A percentile compares a stretch with the other conserved stretches of the same genome.
phyloP scores from a whole-genome alignment of 64 coral and sea anemone species.

The Actinia equina region DNA sequence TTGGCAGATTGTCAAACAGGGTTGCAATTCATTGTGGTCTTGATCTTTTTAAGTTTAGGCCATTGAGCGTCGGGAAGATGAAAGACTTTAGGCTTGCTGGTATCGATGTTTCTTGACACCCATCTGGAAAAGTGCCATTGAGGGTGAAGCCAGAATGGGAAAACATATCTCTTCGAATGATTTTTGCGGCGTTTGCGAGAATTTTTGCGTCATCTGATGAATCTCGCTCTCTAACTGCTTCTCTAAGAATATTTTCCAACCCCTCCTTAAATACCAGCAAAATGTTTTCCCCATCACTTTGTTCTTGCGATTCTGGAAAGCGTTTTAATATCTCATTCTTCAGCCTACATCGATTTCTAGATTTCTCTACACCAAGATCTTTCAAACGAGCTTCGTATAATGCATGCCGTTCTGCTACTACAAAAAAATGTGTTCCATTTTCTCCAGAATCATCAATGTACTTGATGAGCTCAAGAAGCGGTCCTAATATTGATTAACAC shows the following conservation, averaged over 20 bases:
- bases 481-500: not conserved
- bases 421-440: no score
- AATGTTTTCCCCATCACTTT: conserved; percentile 56
- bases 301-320: conserved; percentile 38
- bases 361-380: no score
- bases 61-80: not conserved
- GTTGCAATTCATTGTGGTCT: no score
- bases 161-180: conserved; percentile 61
- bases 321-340: conserved; percentile 47
- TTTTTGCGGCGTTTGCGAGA: conserved; percentile 59
- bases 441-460: no score
- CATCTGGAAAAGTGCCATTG: conserved; percentile 42
- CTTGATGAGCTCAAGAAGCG: no score
- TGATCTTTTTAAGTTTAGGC: no score
- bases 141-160: conserved; percentile 36
- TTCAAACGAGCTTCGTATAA: no score
- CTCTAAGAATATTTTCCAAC: conserved; percentile 19
- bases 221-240: conserved; percentile 27
- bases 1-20: no score
- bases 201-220: conserved; percentile 40
- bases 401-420: no score
- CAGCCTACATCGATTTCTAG: not conserved
- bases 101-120: conserved; percentile 23
- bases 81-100: conserved; percentile 44
- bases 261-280: conserved; percentile 33